A percentile compares a stretch with the other conserved stretches of the same genome.
These are phyloP conservation scores for Ellobius talpinus DNA, from an alignment of 2,113 vertebrate species.

Conservation along the genomic window DNA sequence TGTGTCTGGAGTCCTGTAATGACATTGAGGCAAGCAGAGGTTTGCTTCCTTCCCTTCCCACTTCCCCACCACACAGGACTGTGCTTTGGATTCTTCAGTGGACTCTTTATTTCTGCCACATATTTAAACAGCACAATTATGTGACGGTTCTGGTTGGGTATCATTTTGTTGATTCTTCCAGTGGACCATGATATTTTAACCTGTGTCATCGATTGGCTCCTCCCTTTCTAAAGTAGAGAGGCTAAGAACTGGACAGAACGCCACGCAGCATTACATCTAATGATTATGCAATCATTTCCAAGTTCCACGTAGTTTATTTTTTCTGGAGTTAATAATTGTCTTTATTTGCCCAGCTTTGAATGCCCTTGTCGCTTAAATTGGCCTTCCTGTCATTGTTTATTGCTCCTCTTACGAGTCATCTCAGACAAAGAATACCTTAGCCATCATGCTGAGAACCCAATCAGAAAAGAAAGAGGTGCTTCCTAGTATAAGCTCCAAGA, in stretches of 20 bases:
- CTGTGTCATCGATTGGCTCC: not conserved
- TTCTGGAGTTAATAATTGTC: not conserved
- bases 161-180: not conserved
- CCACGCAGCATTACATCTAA: too few relatives aligned
- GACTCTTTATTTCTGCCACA: not conserved
- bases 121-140: not conserved
- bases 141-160: not conserved
- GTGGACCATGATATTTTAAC: not conserved
- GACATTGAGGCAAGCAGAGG: too few relatives aligned
- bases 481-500: not conserved
- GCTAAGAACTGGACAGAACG: not conserved
- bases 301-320: not conserved
- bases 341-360: not conserved
- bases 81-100: not conserved
- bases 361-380: not conserved
- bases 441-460: not conserved
- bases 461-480: not conserved
- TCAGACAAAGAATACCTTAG: not conserved
- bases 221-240: not conserved
- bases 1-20: too few relatives aligned
- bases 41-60: too few relatives aligned
- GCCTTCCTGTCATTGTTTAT: not conserved
- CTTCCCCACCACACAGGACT: not conserved
- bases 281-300: not conserved
- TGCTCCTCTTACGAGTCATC: not conserved